A percentile compares a stretch with the other conserved stretches of the same genome.
These are phyloP conservation scores for Osedax frankpressi DNA, from an alignment of 2,888 invertebrate species.

Conservation along the genomic window DNA sequence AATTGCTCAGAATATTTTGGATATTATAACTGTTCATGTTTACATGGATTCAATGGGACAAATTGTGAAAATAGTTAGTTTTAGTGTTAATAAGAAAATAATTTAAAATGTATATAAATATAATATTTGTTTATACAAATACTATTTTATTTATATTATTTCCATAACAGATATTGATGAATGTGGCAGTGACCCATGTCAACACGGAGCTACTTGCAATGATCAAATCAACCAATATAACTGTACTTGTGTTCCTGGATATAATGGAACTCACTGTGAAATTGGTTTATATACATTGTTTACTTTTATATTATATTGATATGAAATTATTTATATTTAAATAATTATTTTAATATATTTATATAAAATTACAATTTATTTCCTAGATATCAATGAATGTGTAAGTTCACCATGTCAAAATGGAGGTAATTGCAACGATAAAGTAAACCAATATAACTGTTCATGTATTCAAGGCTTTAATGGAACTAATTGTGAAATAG, in stretches of 20 bases:
- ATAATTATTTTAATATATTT: no score
- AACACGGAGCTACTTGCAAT: not conserved
- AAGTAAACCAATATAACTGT: not conserved
- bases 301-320: no score
- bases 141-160: no score
- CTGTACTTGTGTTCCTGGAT: not conserved
- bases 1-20: not conserved
- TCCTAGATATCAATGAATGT: constrained; percentile 10
- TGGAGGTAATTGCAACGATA: not conserved
- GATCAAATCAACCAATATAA: not conserved
- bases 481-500: not conserved
- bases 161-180: not conserved
- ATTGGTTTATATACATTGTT: not conserved
- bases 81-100: not conserved
- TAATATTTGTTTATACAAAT: no score
- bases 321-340: no score
- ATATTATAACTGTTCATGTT: not conserved
- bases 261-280: not conserved
- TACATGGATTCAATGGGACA: not conserved
- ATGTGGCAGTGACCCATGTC: not conserved
- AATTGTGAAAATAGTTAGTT: not conserved
- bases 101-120: no score
- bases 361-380: no score
- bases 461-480: not conserved
- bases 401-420: constrained; percentile 4